Base-by-base conservation (phyloP, 2,888 invertebrate species). In the Tridacna crocea region DNA sequence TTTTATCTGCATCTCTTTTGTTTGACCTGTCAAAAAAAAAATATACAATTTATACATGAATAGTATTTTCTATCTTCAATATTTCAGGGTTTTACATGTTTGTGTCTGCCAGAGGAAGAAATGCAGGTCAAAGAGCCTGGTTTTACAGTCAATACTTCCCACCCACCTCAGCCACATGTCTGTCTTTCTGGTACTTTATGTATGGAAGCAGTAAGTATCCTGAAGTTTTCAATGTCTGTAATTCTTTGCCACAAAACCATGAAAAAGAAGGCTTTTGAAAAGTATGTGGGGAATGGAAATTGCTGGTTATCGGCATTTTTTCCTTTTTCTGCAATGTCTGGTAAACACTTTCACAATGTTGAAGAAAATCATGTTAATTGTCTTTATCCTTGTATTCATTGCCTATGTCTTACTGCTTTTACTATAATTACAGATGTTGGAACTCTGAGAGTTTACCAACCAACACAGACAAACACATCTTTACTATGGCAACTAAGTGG, bases 121-220 rank as follows among this genome's bases (percentile, higher is more conserved):
- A 84, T 70, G 76, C 80, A 0, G 89, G 90, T 19, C 85, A 92
- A 63, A 87, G 90, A 47, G 93, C 93, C 6, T 91, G 91, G 89
- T 82, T 93, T 36, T 90, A 90, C 87, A 92, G 93, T 78, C 90
- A 90, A 58, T 88, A 89, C 74, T 85, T 92, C 61, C 79, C 85
- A 26, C 82, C 88, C 6, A 91, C 90, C 19, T 60, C 82, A 0
- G 86, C 86, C 12, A 88, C 90, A 12, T 93, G 93, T 79, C 24
- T 93, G 60, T 84, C 88, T 13, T 93, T 93, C 90, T 93, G 93
- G 93, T 93, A 92, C 85, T 90, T 90, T 84, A 93, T 93, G 93
- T 92, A 91, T 87, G 93, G 93, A 36, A 75, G 60, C 72, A 87
- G 92, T 92, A 83, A 81, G 90, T 84, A 11, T 55, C 2, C 36